phyloP scores from a whole-genome alignment of 2,888 invertebrate species.

The Eupeodes luniger region DNA sequence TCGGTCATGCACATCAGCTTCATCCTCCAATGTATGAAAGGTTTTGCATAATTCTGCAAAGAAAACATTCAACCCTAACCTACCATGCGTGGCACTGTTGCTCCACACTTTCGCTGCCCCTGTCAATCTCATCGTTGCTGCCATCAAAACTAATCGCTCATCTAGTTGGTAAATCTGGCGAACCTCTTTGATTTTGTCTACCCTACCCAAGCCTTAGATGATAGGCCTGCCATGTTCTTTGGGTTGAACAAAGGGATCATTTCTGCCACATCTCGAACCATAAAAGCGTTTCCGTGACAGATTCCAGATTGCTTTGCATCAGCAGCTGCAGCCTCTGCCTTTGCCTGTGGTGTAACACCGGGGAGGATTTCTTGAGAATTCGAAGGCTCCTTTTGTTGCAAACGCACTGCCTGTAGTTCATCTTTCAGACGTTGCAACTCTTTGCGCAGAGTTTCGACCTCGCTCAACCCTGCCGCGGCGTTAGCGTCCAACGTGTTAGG shows the following conservation, averaged over 20 bases:
- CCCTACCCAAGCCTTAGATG: background rate
- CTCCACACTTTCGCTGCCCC: background rate
- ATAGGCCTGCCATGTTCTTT: background rate
- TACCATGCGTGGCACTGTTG: background rate
- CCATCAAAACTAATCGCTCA: too few species aligned
- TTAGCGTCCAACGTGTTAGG: background rate
- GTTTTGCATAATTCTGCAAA: background rate
- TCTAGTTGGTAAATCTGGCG: background rate
- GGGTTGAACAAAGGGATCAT: constrained; percentile 14
- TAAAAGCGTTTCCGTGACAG: too few species aligned
- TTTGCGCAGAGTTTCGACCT: background rate
- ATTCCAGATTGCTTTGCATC: too few species aligned
- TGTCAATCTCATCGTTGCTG: too few species aligned
- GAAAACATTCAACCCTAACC: background rate
- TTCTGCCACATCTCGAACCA: constrained; percentile 1
- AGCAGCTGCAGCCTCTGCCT: too few species aligned
- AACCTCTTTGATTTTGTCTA: background rate
- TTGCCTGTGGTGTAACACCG: background rate
- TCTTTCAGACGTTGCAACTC: background rate
- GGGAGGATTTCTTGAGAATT: background rate
- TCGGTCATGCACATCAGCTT: background rate
- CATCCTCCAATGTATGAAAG: background rate
- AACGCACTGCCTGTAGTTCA: background rate
- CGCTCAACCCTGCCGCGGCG: background rate
- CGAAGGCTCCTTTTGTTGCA: background rate